A percentile compares a stretch with the other conserved stretches of the same genome.
Evolutionary conservation across 2,888 invertebrate genomes (phyloP).

Genomic region (Siphlonurus alternatus): DNA sequence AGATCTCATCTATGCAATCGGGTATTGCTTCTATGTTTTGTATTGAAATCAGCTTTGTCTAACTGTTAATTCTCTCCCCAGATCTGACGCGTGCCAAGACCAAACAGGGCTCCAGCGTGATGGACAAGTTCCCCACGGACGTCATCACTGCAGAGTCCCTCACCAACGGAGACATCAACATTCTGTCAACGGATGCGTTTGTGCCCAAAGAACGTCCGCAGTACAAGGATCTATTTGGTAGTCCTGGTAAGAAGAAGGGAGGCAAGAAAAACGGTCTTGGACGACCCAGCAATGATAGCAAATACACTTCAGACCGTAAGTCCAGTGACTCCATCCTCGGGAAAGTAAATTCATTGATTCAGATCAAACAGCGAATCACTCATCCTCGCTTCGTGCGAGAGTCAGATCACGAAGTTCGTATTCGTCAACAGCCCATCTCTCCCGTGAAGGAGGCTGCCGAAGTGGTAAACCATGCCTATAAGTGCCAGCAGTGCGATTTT

Average conservation of each 20-base stretch:
- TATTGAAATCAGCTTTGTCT: constrained; percentile 8
- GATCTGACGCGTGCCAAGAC: constrained; percentile 28
- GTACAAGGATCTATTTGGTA: constrained; percentile 35
- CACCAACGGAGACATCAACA: constrained; percentile 52
- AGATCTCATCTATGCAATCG: no score
- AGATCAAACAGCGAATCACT: constrained; percentile 22
- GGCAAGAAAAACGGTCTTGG: constrained; percentile 21
- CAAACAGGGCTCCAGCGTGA: constrained; percentile 33
- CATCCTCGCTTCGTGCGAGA: constrained; percentile 31
- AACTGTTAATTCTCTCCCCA: background rate
- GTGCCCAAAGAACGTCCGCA: constrained; percentile 33
- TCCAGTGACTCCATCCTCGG: constrained; percentile 13
- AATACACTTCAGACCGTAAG: constrained; percentile 16
- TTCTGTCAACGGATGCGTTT: constrained; percentile 42
- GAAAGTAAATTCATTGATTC: background rate
- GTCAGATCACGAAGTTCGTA: constrained; percentile 43
- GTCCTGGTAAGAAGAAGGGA: constrained; percentile 26
- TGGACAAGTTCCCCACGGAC: constrained; percentile 68
- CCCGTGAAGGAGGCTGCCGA: constrained; percentile 26
- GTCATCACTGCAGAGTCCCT: constrained; percentile 54
- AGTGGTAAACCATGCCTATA: constrained; percentile 25
- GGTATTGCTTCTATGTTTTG: no score
- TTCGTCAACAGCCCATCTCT: constrained; percentile 35
- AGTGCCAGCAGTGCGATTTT: constrained; percentile 46
- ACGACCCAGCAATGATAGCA: constrained; percentile 17